These are phyloP conservation scores for Cyprinus carpio DNA, from an alignment of 2,113 vertebrate genomes.

Conservation along the genomic window DNA sequence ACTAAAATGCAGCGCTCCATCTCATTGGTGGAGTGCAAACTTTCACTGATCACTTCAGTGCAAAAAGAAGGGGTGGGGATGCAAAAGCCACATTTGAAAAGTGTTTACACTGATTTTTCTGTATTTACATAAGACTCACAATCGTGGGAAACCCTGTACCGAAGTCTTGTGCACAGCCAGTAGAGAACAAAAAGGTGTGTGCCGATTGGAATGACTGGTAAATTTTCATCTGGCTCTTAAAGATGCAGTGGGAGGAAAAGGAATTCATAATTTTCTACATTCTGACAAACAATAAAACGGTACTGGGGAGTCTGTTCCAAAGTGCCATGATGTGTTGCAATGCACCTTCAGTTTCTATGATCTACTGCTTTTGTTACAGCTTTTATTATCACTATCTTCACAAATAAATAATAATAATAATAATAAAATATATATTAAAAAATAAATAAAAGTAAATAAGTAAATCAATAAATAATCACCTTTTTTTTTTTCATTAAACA, in stretches of 20 bases:
- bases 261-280: not conserved
- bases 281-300: too few species aligned
- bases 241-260: not conserved
- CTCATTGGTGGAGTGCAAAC: not conserved
- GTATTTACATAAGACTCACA: not conserved
- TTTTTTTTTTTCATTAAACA: too few species aligned
- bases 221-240: not conserved
- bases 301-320: too few species aligned
- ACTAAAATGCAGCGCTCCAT: not conserved
- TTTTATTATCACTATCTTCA: not conserved
- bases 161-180: not conserved
- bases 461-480: too few species aligned
- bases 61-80: not conserved
- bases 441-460: too few species aligned
- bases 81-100: not conserved
- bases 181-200: slow-evolving; percentile 4
- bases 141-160: not conserved
- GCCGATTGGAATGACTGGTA: not conserved
- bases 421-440: too few species aligned
- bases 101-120: not conserved
- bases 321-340: too few species aligned
- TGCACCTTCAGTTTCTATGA: too few species aligned
- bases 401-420: too few species aligned
- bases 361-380: too few species aligned
- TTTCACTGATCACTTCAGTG: not conserved